phyloP scores from a whole-genome alignment of 2,888 invertebrate genomes.

The Ceraclea dissimilis region DNA sequence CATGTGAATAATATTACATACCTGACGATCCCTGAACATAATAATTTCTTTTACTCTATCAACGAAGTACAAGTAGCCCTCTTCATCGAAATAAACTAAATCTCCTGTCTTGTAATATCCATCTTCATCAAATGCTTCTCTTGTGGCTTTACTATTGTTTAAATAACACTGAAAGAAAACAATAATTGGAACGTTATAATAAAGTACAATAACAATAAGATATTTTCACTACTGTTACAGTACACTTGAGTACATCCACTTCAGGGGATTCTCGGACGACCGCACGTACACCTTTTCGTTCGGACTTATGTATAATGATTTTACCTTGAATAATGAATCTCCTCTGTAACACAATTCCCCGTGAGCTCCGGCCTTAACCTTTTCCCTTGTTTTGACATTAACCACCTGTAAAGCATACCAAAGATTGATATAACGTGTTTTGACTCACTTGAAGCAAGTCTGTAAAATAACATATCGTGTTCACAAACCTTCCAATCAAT shows the following conservation, averaged over 20 bases:
- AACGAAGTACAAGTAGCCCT: constrained; percentile 29
- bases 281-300: too few species aligned
- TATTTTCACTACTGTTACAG: neutral
- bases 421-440: too few species aligned
- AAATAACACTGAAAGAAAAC: constrained; percentile 28
- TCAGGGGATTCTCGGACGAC: too few species aligned
- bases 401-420: too few species aligned
- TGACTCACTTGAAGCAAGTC: too few species aligned
- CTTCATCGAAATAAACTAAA: constrained; percentile 29
- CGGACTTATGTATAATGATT: too few species aligned
- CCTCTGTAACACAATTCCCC: constrained; percentile 46
- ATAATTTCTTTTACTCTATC: constrained; percentile 32
- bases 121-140: constrained; percentile 3
- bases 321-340: constrained; percentile 4
- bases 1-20: constrained; percentile 15
- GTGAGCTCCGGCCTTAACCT: constrained; percentile 39
- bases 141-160: constrained; percentile 27
- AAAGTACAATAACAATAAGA: too few species aligned
- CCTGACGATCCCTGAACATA: constrained; percentile 30
- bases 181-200: too few species aligned
- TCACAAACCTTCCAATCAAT: neutral
- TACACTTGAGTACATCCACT: too few species aligned
- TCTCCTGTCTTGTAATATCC: constrained; percentile 33
- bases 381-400: constrained; percentile 39
- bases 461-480: too few species aligned